Base-by-base conservation (phyloP, 2,888 invertebrate species). In the Schrankia costaestrigalis region DNA sequence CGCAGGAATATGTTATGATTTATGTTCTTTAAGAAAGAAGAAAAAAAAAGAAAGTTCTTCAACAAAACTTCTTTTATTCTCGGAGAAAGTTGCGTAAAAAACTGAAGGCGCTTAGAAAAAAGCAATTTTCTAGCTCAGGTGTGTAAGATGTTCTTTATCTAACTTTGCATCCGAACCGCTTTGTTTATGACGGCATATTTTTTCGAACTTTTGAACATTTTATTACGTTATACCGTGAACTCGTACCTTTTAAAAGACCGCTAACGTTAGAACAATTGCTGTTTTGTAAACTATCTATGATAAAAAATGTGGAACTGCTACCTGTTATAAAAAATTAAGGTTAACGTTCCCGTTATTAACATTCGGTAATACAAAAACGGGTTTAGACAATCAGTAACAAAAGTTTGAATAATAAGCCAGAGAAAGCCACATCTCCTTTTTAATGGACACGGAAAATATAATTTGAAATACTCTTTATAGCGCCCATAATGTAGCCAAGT, bases 91-190 rank as follows among this genome's bases (percentile, higher is more conserved):
- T 84, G 74, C 72, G 84, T 84, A 84, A 86, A 83, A 84, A 86
- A 84, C 72, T 80, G 78, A 77, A 79, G 82, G 78, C 81, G 84
- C 78, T 85, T 84, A 82, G 81, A 86, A 86, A 87, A 87, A 87
- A 85, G 87, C 85, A 87, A 87, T 87, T 87, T 87, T 75, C 87
- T 85, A 87, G 84, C 87, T 87, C 87, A 87, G 87, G 87, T 87
- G 87, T 86, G 86, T 86, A 77, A 80, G 86, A 86, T 85, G 86
- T 87, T 87, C 83, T 86, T 87, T 87, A 87, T 87, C 87, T 87
- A 85, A 87, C 81, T 87, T 87, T 86, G 83, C 87, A 87, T 87
- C 87, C 84, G 81, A 83, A 81, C 78, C 64, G 76, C 64, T 83
- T 87, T 85, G 83, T 87, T 87, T 87, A 86, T 78, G 82, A 70